These are phyloP conservation scores for Bombus waltoni DNA, from an alignment of 1,140 invertebrate genomes.

Conservation along the genomic window DNA sequence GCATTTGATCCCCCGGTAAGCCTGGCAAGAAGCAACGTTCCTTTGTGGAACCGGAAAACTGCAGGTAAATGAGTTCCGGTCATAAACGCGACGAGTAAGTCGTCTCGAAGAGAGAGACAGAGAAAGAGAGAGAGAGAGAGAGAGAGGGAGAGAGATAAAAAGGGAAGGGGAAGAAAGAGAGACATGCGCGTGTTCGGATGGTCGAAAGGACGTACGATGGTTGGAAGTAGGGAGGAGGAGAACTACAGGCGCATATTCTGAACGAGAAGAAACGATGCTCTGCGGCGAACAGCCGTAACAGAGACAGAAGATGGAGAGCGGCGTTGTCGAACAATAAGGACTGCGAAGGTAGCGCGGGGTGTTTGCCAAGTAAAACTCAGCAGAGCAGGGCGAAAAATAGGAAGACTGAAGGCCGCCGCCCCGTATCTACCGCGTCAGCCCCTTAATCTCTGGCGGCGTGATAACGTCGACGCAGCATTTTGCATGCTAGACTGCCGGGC, in stretches of 20 bases:
- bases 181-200: not conserved
- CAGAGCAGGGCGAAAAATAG: constrained; percentile 73
- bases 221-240: too few relatives aligned
- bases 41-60: constrained; percentile 24
- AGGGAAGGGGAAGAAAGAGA: not conserved
- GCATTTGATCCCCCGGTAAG: constrained; percentile 10
- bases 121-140: too few relatives aligned
- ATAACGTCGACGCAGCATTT: constrained; percentile 78
- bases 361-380: constrained; percentile 76
- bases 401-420: constrained; percentile 49
- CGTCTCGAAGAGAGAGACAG: constrained; percentile 30
- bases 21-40: constrained; percentile 17
- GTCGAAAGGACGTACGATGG: not conserved
- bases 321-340: constrained; percentile 72
- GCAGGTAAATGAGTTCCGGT: constrained; percentile 44
- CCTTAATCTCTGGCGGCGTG: constrained; percentile 74
- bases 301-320: constrained; percentile 22
- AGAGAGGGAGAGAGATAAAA: not conserved
- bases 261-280: constrained; percentile 20
- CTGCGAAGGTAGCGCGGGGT: constrained; percentile 62
- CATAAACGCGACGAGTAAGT: constrained; percentile 26
- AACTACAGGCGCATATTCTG: not conserved
- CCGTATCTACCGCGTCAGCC: constrained; percentile 73
- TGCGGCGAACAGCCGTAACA: constrained; percentile 17
- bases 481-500: constrained; percentile 73